Percentiles rank a stretch among this genome's conserved stretches.
These are phyloP conservation scores for Bombus balteatus DNA, from an alignment of 1,140 invertebrate species.

Conservation along the genomic window DNA sequence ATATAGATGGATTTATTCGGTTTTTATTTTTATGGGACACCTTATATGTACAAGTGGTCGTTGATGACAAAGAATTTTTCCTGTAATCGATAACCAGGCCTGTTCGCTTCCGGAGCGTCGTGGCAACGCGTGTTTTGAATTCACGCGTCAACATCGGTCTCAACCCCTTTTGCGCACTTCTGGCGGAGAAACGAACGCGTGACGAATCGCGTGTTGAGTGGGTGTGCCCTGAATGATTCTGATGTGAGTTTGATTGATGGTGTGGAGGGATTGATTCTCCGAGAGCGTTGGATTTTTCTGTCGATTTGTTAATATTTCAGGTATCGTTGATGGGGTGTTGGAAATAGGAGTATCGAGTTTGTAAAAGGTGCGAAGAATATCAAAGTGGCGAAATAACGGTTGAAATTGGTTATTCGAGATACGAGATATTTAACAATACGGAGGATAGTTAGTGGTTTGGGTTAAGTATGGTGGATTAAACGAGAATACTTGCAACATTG, in stretches of 20 bases:
- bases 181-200: neutral
- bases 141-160: neutral
- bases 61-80: conserved; percentile 48
- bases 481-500: neutral
- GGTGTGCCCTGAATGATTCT: neutral
- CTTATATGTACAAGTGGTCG: neutral
- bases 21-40: neutral
- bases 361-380: neutral
- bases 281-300: neutral
- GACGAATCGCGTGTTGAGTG: neutral
- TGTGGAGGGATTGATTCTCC: neutral
- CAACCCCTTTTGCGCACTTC: neutral
- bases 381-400: too few species aligned
- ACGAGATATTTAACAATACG: too few species aligned
- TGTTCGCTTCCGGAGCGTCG: conserved; percentile 33
- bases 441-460: neutral
- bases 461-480: neutral
- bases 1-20: neutral
- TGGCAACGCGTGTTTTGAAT: conserved; percentile 49
- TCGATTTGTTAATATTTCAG: neutral
- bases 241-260: neutral
- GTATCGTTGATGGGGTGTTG: neutral
- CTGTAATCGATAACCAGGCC: conserved; percentile 47
- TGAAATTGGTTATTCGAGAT: neutral
- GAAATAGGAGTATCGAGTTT: neutral